Conservation (phyloP, 2,113 vertebrate species). For the Harpagus bidentatus region DNA sequence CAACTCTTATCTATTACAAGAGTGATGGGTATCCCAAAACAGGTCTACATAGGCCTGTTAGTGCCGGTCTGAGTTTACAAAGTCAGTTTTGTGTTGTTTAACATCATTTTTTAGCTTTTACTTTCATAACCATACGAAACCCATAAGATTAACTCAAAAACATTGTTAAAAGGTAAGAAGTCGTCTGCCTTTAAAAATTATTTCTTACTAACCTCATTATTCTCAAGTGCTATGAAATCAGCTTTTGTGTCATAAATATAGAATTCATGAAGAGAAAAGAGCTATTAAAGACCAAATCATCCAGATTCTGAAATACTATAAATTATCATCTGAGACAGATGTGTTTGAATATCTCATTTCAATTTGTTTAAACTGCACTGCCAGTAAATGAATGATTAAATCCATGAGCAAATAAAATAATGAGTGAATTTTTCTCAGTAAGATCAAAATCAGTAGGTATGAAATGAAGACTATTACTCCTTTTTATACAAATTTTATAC, state of each 20-base stretch:
- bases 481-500: conserved; percentile 15
- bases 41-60: background rate
- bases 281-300: conserved; percentile 35
- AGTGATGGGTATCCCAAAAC: background rate
- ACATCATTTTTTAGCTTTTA: background rate
- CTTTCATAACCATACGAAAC: background rate
- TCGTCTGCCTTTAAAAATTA: background rate
- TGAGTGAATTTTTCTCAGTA: conserved; percentile 20
- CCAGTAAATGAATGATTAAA: conserved; percentile 51
- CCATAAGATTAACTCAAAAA: background rate
- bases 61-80: background rate
- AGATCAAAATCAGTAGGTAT: conserved; percentile 52
- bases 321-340: conserved; percentile 40
- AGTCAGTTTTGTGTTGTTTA: background rate
- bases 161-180: background rate
- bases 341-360: conserved; percentile 50
- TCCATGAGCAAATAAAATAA: conserved; percentile 64
- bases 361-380: conserved; percentile 44
- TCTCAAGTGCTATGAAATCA: background rate
- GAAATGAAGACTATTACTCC: conserved; percentile 58
- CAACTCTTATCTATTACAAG: background rate
- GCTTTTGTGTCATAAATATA: background rate
- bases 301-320: conserved; percentile 34
- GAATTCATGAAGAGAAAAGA: conserved; percentile 31
- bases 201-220: background rate